phyloP scores from a whole-genome alignment of 2,113 vertebrate species.

The Candoia aspera region DNA sequence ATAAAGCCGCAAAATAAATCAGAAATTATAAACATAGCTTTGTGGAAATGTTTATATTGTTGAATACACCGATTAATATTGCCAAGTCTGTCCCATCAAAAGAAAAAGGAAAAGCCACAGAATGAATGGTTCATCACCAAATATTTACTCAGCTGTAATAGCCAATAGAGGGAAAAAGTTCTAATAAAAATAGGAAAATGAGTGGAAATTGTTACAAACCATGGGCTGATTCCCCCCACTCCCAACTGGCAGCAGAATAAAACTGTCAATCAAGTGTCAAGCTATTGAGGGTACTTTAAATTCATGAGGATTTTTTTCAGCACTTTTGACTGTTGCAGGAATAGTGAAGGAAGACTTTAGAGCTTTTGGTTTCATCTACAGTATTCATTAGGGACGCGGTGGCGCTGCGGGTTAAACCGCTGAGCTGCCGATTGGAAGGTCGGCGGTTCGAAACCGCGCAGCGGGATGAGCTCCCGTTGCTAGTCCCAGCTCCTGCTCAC shows the following conservation, averaged over 20 bases:
- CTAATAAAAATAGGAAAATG: background rate
- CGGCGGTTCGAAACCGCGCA: too few species aligned
- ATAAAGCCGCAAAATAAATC: slow-evolving; percentile 22
- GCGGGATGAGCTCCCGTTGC: too few species aligned
- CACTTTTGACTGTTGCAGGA: background rate
- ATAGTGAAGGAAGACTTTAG: background rate
- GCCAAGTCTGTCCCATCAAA: slow-evolving; percentile 20
- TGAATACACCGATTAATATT: background rate
- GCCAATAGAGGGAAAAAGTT: background rate
- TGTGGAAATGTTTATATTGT: background rate
- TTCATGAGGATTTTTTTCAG: background rate
- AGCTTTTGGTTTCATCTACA: background rate
- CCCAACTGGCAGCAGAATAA: background rate
- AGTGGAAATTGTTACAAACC: slow-evolving; percentile 2
- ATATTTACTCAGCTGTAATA: slow-evolving; percentile 24
- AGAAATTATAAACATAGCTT: slow-evolving; percentile 5
- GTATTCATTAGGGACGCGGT: too few species aligned
- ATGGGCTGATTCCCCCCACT: background rate
- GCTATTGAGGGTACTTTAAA: background rate
- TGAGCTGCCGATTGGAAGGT: too few species aligned
- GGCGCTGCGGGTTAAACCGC: too few species aligned
- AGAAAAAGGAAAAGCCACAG: slow-evolving; percentile 23
- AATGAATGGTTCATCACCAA: slow-evolving; percentile 1
- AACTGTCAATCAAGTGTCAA: background rate
- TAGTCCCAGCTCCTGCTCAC: too few species aligned